Conservation (phyloP, 2,888 invertebrate species). For the Spisula subtruncata region DNA sequence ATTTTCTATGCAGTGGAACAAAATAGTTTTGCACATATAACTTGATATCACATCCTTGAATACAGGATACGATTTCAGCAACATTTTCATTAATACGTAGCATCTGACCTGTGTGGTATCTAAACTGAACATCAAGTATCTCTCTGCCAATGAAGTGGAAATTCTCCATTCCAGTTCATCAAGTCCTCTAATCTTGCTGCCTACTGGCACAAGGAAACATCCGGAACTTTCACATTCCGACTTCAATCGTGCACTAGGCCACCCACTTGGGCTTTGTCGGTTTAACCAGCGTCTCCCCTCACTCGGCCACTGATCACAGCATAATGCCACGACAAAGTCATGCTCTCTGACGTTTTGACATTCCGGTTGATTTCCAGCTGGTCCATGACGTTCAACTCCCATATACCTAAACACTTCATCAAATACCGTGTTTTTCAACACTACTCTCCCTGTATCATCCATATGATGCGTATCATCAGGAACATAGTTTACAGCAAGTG, state of each 20-base stretch:
- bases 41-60: slow-evolving; percentile 37
- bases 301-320: background rate
- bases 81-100: slow-evolving; percentile 39
- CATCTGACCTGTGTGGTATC: slow-evolving; percentile 27
- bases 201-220: background rate
- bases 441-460: background rate
- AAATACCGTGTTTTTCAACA: background rate
- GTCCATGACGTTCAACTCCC: background rate
- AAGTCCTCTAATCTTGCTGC: background rate
- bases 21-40: slow-evolving; percentile 44
- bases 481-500: background rate
- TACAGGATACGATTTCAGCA: slow-evolving; percentile 21
- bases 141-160: background rate
- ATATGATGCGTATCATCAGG: background rate
- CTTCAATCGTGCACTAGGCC: background rate
- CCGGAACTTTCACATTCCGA: background rate
- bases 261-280: background rate
- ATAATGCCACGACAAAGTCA: background rate
- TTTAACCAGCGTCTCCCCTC: background rate
- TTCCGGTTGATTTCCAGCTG: background rate
- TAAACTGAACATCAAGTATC: slow-evolving; percentile 24
- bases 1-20: slow-evolving; percentile 38
- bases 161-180: slow-evolving; percentile 11
- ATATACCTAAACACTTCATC: too few relatives aligned
- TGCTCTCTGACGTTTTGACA: background rate